Evolutionary conservation across 2,113 vertebrate species (phyloP).

Genomic region (Cottus gobio): DNA sequence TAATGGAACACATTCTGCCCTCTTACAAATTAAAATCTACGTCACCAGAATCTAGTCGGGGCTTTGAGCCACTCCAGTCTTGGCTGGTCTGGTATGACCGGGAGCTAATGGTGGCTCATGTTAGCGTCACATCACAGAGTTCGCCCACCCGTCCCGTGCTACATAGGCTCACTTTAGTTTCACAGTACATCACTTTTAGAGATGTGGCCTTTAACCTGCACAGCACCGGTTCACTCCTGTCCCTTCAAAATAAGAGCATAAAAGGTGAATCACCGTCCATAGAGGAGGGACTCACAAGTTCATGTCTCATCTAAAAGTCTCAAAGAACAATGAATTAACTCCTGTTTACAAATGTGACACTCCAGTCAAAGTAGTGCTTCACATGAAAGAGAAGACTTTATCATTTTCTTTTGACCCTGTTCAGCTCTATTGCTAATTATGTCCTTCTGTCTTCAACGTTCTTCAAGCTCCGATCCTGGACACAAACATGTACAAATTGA

Average conservation of each 20-base stretch:
- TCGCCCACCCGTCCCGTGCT: neutral
- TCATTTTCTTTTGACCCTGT: neutral
- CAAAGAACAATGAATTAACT: neutral
- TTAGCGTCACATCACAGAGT: neutral
- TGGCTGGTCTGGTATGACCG: neutral
- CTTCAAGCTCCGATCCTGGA: constrained; percentile 12
- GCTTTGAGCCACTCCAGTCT: too few species aligned
- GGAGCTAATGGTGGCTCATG: neutral
- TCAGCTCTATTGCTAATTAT: too few species aligned
- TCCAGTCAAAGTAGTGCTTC: neutral
- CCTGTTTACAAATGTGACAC: neutral
- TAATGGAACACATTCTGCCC: neutral
- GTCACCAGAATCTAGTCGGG: too few species aligned
- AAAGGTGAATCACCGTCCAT: neutral
- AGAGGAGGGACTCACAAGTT: neutral
- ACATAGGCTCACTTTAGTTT: neutral
- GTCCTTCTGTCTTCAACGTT: neutral
- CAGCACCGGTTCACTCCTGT: neutral
- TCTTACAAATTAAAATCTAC: too few species aligned
- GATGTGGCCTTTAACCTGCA: neutral
- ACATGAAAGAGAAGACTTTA: neutral
- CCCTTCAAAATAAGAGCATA: neutral
- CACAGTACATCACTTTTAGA: too few species aligned
- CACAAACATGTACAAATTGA: constrained; percentile 9
- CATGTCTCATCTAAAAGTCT: neutral